Evolutionary conservation across 2,797 vertebrate genomes (phyloP), one percentile per base, ranked within the genome.

Genomic region (Thunnus albacares): DNA sequence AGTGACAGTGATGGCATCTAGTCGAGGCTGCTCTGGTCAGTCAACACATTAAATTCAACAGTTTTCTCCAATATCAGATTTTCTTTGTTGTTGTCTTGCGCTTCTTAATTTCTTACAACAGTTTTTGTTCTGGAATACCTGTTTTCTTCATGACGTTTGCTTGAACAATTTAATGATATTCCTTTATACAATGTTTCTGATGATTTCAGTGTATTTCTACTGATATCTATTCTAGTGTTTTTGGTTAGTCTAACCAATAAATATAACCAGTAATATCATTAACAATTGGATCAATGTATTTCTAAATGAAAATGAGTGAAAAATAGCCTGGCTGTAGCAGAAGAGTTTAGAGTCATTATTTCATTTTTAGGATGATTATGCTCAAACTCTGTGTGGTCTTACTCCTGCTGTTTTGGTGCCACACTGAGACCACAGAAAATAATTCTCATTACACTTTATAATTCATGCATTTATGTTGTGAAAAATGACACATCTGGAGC

Each of bases 401-500:
- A 58, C 7, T 69, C 1, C 1, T 38, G 11, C 5, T 77, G 20
- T 64, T 71, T 53, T 20, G 1, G 30, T 49, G 12, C n/a, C 41
- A 55, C 35, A 17, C 15, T n/a, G 28, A 35, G 14, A 33, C 28
- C 28, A 30, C 28, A 30, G 28, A 3, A 30, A 30, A 30, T 30
- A 30, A 30, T 30, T 30, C 28, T 30, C 3, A 20, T 15, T 71
- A 58, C 15, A 41, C n/a, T 20, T 9, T 7, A 49, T 65, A 51
- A 5, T 0, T 45, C 52, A 0, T 4, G 35, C 0, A 9, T 30
- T 65, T 17, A 24, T 51, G 15, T 22, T 22, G 5, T 56, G 5
- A 30, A 17, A 26, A 41, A 35, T 64, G 5, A 43, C 30, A 45
- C 13, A 17, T 1, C 30, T 33, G 30, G 30, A 14, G 43, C 6